Base-by-base conservation (phyloP, 2,113 vertebrate species). In the Clarias magur region DNA sequence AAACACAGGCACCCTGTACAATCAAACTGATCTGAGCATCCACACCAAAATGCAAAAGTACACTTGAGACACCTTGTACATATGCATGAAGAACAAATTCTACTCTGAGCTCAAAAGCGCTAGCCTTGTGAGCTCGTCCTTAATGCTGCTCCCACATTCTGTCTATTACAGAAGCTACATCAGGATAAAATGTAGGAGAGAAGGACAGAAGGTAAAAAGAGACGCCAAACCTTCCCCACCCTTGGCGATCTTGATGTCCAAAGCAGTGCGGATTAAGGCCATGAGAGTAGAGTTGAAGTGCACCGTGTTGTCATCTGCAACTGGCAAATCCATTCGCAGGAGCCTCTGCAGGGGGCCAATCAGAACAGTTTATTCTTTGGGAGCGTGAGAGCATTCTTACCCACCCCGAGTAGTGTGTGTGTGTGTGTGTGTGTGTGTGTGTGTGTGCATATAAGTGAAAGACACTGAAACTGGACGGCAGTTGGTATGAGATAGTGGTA, bases 191-290 rank as follows among this genome's bases (percentile, higher is more conserved):
- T 10, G 9, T 59, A 34, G 76, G 65, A 65, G 21, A n/a, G 70
- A 79, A 86, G 76, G 48, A 90, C 23, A 90, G 30, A 82, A 85
- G 34, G 81, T 78, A 91, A 89, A 89, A 79, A 83, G 56, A 53
- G 83, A 79, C 90, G 91, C 82, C 90, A 92, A 94, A 94, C 90
- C 91, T 94, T 96, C 94, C 91, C 91, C 84, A 95, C 96, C 97
- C 94, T 98, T 98, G 91, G 97, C 97, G 63, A 98, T 98, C 93
- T 98, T 98, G 94, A 98, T 98, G 90, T 98, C 97, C 94, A 98
- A 93, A 7, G 97, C 97, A 0, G 97, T 98, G 86, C 97, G 95
- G 91, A 98, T 98, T 93, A 98, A 93, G 65, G 97, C 97, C 97
- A 98, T 98, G 88, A 98, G 96, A 3, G 97, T 98, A 80, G 97